A percentile compares a stretch with the other conserved stretches of the same genome.
phyloP scores from a whole-genome alignment of 2,113 vertebrate genomes.

The Pagrus major region DNA sequence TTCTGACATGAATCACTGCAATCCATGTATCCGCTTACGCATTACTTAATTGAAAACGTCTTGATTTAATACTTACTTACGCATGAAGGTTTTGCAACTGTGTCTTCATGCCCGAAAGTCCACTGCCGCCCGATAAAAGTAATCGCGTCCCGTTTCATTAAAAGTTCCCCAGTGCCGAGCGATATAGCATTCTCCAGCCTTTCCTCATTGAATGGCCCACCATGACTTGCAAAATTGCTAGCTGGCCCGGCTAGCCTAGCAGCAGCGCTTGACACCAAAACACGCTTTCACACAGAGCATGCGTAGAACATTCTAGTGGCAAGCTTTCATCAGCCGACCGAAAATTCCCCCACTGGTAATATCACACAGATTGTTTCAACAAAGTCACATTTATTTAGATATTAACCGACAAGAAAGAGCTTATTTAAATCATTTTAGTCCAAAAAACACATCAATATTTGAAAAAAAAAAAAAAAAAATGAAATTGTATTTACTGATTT shows the following conservation, averaged over 20 bases:
- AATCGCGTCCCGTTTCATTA: slow-evolving; percentile 40
- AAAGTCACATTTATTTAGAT: not conserved
- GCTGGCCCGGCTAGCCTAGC: slow-evolving; percentile 81
- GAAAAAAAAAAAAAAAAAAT: too few species aligned
- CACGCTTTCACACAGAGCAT: slow-evolving; percentile 82
- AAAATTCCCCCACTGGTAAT: slow-evolving; percentile 40
- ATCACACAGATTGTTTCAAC: not conserved
- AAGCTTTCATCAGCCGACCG: slow-evolving; percentile 75
- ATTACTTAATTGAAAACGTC: slow-evolving; percentile 51
- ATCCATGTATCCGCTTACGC: slow-evolving; percentile 12
- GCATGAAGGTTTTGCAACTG: slow-evolving; percentile 51
- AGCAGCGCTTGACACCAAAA: slow-evolving; percentile 75
- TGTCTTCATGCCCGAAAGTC: slow-evolving; percentile 57
- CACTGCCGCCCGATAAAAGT: slow-evolving; percentile 1
- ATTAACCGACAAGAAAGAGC: not conserved
- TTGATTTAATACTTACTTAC: slow-evolving; percentile 82
- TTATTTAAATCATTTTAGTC: not conserved
- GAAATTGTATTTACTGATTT: too few species aligned
- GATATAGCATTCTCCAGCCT: slow-evolving; percentile 64
- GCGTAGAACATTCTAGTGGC: slow-evolving; percentile 87
- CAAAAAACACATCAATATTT: too few species aligned
- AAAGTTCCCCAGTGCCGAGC: slow-evolving; percentile 35
- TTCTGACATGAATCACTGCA: not conserved
- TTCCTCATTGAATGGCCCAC: slow-evolving; percentile 83
- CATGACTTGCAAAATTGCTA: slow-evolving; percentile 88